phyloP scores from a whole-genome alignment of 2,797 vertebrate species.

The Sebastes cheni region DNA sequence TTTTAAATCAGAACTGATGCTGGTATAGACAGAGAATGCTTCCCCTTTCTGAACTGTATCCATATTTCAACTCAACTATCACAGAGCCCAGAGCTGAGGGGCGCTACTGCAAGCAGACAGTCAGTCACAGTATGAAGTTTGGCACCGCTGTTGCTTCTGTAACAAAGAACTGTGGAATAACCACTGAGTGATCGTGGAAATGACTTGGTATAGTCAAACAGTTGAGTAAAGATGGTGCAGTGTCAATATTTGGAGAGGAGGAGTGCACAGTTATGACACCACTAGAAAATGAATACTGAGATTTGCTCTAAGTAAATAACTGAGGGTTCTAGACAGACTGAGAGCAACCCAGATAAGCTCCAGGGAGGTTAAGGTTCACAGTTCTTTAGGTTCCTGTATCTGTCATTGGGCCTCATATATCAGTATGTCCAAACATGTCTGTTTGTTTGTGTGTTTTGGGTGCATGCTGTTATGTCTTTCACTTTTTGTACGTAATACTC shows the following conservation, averaged over 20 bases:
- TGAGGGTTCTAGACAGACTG: neutral
- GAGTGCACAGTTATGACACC: neutral
- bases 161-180: neutral
- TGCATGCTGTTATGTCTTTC: neutral
- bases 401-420: neutral
- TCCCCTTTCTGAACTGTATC: conserved; percentile 12
- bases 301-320: neutral
- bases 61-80: conserved; percentile 45
- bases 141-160: neutral
- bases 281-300: neutral
- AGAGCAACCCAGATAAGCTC: neutral
- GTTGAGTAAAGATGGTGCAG: neutral
- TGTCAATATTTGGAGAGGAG: neutral
- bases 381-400: neutral
- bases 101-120: conserved; percentile 2
- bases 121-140: neutral
- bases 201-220: neutral
- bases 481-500: neutral
- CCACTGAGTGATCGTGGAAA: neutral
- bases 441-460: neutral
- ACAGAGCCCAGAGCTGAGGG: conserved; percentile 13
- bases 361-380: neutral
- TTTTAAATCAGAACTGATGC: conserved; percentile 17
- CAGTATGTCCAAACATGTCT: neutral
- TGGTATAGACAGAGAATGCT: neutral